Evolutionary conservation across 1,140 invertebrate genomes (phyloP), one percentile per base, ranked within the genome.

Genomic region (Palaemon carinicauda): DNA sequence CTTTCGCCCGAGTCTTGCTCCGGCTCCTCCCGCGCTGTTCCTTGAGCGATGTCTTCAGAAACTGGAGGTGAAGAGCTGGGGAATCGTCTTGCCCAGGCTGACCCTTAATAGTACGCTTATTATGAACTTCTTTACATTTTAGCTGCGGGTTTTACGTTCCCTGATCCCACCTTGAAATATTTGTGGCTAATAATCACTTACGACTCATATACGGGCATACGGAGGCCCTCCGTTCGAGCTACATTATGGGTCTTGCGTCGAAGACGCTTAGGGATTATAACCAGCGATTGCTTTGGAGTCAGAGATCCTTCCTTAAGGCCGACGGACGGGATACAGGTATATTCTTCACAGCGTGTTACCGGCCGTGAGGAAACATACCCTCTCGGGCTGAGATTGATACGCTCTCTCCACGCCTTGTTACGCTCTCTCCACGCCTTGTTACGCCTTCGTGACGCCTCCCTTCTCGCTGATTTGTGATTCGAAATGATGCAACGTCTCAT

Each of bases 121-220:
- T 86, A 86, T 86, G 77, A 80, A 86, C 84, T 86, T 86, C 75
- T 86, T 86, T 86, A 86, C 84, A 86, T 86, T 86, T 86, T 80
- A 86, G 84, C 77, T 80, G 77, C 53, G 84, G 69, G 75, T 86
- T 54, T 74, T 74, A 80, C 77, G 75, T 86, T 80, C 77, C 65
- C 41, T 73, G 75, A 80, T 80, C 51, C 74, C 75, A 85, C 74
- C 82, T 85, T 85, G 82, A 85, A 85, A 85, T 85, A 85, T 85
- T 65, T 79, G 82, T 75, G 82, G 82, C 82, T 85, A 85, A 85
- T 85, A 85, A 85, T 85, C 82, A 85, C 82, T 85, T 85, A 85
- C 74, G 75, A 85, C 60, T 78, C 79, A 79, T 54, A 79, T 74
- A 85, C 29, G 54, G 82, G 53, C 75, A 85, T 79, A 79, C 21